Evolutionary conservation across 2,797 vertebrate species (phyloP).

Genomic region (Helicolenus hilgendorfi): DNA sequence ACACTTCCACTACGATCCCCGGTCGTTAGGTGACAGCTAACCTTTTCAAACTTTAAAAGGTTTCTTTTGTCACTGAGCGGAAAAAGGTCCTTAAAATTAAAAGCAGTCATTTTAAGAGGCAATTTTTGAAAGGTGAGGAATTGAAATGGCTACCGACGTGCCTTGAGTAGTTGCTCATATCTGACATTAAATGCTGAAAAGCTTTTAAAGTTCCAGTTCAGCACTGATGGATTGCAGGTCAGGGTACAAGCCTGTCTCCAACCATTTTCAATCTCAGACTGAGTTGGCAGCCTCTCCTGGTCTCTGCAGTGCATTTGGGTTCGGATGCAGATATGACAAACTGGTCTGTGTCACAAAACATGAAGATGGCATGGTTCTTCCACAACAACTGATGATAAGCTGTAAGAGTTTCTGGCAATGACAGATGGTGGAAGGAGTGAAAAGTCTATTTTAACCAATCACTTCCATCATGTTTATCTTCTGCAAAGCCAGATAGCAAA

Average conservation of each 20-base stretch:
- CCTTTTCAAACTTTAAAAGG: background rate
- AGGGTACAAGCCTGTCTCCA: background rate
- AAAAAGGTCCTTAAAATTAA: background rate
- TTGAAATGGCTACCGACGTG: background rate
- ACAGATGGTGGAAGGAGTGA: conserved; percentile 39
- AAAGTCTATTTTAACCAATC: conserved; percentile 24
- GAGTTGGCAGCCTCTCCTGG: conserved; percentile 26
- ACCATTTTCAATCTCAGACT: background rate
- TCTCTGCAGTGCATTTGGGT: conserved; percentile 21
- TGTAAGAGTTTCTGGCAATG: conserved; percentile 27
- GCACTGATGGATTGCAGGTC: conserved; percentile 10
- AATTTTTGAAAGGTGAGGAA: background rate
- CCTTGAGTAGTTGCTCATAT: background rate
- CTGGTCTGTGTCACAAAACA: conserved; percentile 32
- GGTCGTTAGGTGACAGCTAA: background rate
- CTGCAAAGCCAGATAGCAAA: background rate
- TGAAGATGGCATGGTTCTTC: conserved; percentile 6
- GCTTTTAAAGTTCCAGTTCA: conserved; percentile 11
- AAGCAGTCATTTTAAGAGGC: background rate
- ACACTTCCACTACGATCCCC: background rate
- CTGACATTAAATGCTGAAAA: conserved; percentile 26
- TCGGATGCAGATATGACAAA: conserved; percentile 17
- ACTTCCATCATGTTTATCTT: conserved; percentile 37
- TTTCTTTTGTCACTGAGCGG: background rate
- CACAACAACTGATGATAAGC: conserved; percentile 36